These are phyloP conservation scores for Coturnix japonica DNA, from an alignment of 2,113 vertebrate species.

Conservation along the genomic window DNA sequence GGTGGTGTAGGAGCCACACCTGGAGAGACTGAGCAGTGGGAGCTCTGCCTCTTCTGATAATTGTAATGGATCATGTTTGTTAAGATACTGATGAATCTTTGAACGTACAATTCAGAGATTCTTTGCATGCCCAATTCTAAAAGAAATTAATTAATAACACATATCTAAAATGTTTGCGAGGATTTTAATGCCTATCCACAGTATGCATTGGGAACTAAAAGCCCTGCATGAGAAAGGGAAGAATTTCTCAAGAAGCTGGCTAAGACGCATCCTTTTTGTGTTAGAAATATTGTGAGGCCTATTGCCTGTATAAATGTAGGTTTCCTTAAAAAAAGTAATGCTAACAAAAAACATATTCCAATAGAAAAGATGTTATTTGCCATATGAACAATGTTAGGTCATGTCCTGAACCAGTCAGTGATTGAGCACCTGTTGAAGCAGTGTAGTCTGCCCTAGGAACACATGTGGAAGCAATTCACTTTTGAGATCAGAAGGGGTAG, in stretches of 20 bases:
- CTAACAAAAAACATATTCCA: neutral
- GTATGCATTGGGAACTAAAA: neutral
- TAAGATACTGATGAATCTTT: neutral
- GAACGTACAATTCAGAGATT: neutral
- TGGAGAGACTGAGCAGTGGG: fast-evolving
- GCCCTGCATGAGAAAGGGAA: too few relatives aligned
- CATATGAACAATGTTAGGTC: too few relatives aligned
- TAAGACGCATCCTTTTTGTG: neutral
- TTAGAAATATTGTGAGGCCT: neutral
- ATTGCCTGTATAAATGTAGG: neutral
- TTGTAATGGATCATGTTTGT: neutral
- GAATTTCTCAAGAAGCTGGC: too few relatives aligned
- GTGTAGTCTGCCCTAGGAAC: too few relatives aligned
- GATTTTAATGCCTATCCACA: neutral
- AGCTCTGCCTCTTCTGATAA: neutral
- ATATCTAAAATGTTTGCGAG: neutral
- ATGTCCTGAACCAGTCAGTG: too few relatives aligned
- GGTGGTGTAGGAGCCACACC: neutral
- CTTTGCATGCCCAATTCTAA: neutral
- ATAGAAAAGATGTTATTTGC: neutral
- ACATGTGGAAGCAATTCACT: too few relatives aligned
- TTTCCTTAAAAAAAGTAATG: neutral
- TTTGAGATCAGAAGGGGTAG: too few relatives aligned
- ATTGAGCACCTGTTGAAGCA: too few relatives aligned
- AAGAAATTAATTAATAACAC: neutral